Evolutionary conservation across 2,888 invertebrate genomes (phyloP), one percentile per base, ranked within the genome.

Genomic region (Panorpa germanica): DNA sequence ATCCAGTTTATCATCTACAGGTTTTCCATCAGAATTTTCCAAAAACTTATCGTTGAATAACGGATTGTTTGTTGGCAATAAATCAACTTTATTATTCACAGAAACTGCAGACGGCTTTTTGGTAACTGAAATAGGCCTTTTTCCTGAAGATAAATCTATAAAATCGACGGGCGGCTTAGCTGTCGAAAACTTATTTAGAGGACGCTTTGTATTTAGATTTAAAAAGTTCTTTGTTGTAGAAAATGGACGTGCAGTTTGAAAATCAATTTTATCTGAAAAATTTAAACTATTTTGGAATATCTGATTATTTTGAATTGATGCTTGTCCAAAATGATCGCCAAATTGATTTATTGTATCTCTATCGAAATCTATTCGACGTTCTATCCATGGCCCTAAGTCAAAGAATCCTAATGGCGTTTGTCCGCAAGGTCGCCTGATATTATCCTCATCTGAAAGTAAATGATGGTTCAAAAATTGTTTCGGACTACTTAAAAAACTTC

Each of bases 341-440:
- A 40, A 7, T 43, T 46, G 2, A 43, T 37, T 29, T 32, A 30
- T 5, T 14, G 12, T 13, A 14, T 13, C 15, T 11, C 5, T 6
- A 14, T 12, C 4, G 27, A 15, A 10, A 17, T 5, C 5, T 8
- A 23, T 19, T 6, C 24, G 9, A 24, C 48, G 45, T 31, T 55
- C 55, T 7, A 46, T 37, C 55, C 55, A 55, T 6, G 55, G 53
- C 11, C 39, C 36, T 9, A 55, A 36, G 31, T 55, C 50, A 15
- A 55, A 49, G 4, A 48, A 45, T 1, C 43, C 37, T 3, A 55
- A 35, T 1, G 41, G 35, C 3, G 45, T 48, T 13, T 35, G 34
- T 3, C 54, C 55, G 22, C 55, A 55, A 18, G 36, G 43, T 6
- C 46, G 31, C 2, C 55, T 44, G 15, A 49, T 46, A 28, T 55